phyloP scores from a whole-genome alignment of 1,140 invertebrate genomes.

The Bombus soroeensis region DNA sequence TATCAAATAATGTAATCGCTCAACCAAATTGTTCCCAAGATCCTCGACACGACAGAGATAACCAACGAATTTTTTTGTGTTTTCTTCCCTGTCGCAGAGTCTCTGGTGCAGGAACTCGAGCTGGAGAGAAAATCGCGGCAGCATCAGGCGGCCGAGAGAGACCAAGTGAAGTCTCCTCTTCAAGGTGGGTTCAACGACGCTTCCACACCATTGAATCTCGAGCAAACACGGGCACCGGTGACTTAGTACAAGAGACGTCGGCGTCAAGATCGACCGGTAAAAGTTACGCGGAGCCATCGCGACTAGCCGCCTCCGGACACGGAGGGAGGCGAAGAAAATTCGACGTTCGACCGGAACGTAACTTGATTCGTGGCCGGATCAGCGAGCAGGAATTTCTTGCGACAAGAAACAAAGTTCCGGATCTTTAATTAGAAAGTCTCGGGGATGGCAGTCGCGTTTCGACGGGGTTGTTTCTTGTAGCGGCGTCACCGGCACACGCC shows the following conservation, averaged over 20 bases:
- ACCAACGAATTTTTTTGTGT: slow-evolving; percentile 52
- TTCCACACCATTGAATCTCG: slow-evolving; percentile 14
- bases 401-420: slow-evolving; percentile 72
- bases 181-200: slow-evolving; percentile 86
- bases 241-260: not conserved
- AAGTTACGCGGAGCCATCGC: not conserved
- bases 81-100: slow-evolving; percentile 86
- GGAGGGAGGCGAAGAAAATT: not conserved
- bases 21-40: not conserved
- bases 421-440: slow-evolving; percentile 81
- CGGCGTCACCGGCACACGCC: slow-evolving; percentile 76
- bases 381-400: slow-evolving; percentile 60
- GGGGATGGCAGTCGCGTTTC: slow-evolving; percentile 64
- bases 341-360: slow-evolving; percentile 21
- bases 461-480: slow-evolving; percentile 73
- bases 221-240: slow-evolving; percentile 17
- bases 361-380: slow-evolving; percentile 10
- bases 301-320: not conserved
- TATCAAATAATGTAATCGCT: not conserved
- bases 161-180: slow-evolving; percentile 91
- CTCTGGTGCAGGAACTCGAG: slow-evolving; percentile 92
- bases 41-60: slow-evolving; percentile 7
- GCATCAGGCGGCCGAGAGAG: slow-evolving; percentile 89
- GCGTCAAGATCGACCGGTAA: not conserved
- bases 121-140: slow-evolving; percentile 92